phyloP scores from a whole-genome alignment of 2,888 invertebrate species.

The Invenusta paracnida region DNA sequence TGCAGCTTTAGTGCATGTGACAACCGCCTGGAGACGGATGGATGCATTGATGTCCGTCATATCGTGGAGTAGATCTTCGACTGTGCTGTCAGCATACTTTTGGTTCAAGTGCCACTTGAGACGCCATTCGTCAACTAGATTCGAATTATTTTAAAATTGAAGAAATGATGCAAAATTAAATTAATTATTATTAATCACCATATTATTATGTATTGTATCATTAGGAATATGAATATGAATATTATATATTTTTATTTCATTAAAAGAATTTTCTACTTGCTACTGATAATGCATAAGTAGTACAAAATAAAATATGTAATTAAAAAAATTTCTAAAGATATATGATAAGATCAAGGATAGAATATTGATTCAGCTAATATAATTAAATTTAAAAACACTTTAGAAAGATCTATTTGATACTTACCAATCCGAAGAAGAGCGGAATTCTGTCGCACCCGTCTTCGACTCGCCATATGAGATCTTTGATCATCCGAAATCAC shows the following conservation, averaged over 20 bases:
- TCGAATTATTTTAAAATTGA: too few relatives aligned
- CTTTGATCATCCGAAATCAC: background rate
- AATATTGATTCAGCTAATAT: background rate
- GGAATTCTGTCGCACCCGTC: background rate
- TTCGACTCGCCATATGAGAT: background rate
- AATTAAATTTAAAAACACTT: too few relatives aligned
- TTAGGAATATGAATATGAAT: too few relatives aligned
- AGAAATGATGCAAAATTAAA: background rate
- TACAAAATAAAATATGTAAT: background rate
- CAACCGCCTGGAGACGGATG: conserved; percentile 51
- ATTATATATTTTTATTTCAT: too few relatives aligned
- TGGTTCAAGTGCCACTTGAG: conserved; percentile 57
- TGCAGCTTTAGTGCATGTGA: conserved; percentile 43
- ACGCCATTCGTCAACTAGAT: conserved; percentile 58
- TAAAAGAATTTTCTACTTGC: background rate
- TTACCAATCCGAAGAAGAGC: background rate
- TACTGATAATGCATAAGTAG: background rate
- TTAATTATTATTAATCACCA: too few relatives aligned
- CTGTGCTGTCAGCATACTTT: conserved; percentile 55
- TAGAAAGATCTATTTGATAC: too few relatives aligned
- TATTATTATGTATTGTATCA: too few relatives aligned
- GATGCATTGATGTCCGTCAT: conserved; percentile 60
- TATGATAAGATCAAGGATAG: background rate
- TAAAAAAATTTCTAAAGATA: background rate
- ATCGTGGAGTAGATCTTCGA: conserved; percentile 57